Evolutionary conservation across 2,113 vertebrate species (phyloP), one percentile per base, ranked within the genome.

Genomic region (Eptesicus fuscus): DNA sequence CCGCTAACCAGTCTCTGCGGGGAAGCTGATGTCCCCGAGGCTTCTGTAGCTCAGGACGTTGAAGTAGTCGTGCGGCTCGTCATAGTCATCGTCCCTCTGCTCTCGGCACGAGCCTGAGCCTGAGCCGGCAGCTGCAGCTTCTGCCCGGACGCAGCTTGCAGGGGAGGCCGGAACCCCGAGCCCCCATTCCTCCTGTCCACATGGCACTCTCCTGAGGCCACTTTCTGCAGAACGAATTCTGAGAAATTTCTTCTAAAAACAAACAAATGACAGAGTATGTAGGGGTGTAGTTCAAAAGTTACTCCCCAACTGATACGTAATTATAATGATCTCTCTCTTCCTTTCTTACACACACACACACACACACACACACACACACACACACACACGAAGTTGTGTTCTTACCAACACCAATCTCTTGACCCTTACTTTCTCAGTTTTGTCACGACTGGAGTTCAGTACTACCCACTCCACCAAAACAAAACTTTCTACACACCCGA

Each of bases 1-100:
- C 16, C 2, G 4, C 70, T 95, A 96, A 63, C 37, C 12, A 0
- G n/a, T 92, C 77, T 97, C 91, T 0, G 23, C 32, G 0, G 12
- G 56, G 83, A 92, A 88, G 78, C 35, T 79, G 71, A 96, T 61
- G 69, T 84, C 94, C 49, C 44, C 92, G 1, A 97, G 78, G 78
- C 96, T 97, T 79, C 94, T 93, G 32, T 97, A 97, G 69, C 95
- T 89, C 53, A 97, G 87, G 85, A 97, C 78, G 1, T 97, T 97
- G n/a, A 97, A 97, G 85, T 97, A 97, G 16, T 97, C 96, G 0
- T 92, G 93, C 0, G 51, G 69, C 22, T 97, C 96, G 0, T 9
- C 56, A 5, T 9, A 73, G 61, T 84, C 86, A 0, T 95, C 61
- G 23, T 20, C 67, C 6, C 0, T 4, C 16, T 16, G 71, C n/a